phyloP scores from a whole-genome alignment of 2,113 vertebrate species.

The Poeciliopsis retropinna region DNA sequence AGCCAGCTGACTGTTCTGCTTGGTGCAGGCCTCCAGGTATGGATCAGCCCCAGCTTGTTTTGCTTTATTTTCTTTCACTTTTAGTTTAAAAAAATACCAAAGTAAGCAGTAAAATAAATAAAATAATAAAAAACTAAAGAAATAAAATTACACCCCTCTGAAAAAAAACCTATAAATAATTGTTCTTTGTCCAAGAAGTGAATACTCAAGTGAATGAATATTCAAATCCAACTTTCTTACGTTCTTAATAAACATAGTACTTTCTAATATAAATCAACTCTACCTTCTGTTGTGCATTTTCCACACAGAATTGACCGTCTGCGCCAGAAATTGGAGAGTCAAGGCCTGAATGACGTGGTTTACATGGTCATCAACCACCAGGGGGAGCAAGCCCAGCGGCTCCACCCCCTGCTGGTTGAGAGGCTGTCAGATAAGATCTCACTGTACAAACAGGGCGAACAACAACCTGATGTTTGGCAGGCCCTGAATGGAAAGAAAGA shows the following conservation, averaged over 20 bases:
- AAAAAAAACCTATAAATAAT: not conserved
- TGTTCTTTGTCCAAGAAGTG: not conserved
- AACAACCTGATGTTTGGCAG: constrained; percentile 88
- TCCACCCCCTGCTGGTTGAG: constrained; percentile 78
- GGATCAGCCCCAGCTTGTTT: not conserved
- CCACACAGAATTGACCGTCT: constrained; percentile 86
- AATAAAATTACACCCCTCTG: too few species aligned
- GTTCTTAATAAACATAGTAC: not conserved
- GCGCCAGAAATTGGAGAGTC: constrained; percentile 84
- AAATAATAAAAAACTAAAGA: too few species aligned
- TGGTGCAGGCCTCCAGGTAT: constrained; percentile 92
- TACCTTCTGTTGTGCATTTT: not conserved
- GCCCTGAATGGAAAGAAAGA: constrained; percentile 86
- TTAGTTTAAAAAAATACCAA: not conserved
- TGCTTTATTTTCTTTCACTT: not conserved
- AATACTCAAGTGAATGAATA: not conserved
- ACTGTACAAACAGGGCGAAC: constrained; percentile 86
- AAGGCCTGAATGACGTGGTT: constrained; percentile 84
- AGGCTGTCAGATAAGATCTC: constrained; percentile 82
- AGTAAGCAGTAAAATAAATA: not conserved
- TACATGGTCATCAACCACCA: constrained; percentile 91
- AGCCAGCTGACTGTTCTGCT: constrained; percentile 92
- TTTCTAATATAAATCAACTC: not conserved
- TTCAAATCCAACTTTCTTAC: not conserved
- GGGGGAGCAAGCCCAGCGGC: constrained; percentile 73